phyloP scores from a whole-genome alignment of 2,797 vertebrate genomes.

The Xenops minutus region DNA sequence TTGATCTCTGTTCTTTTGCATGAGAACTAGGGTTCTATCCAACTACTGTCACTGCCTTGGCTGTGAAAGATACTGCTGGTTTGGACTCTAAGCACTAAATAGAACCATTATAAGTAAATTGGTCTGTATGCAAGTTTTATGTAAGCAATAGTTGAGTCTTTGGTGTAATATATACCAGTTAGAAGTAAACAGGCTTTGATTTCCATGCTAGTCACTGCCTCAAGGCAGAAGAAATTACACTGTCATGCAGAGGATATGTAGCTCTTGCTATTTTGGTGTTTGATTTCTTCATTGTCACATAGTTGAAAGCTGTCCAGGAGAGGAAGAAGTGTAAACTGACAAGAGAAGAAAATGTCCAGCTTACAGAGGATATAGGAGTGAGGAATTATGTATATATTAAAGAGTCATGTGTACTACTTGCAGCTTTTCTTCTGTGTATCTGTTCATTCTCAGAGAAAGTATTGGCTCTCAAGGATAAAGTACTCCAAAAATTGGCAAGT shows the following conservation, averaged over 20 bases:
- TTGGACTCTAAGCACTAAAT: slow-evolving; percentile 28
- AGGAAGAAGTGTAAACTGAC: slow-evolving; percentile 70
- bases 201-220: slow-evolving; percentile 90
- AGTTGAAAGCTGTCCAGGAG: slow-evolving; percentile 92
- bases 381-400: neutral
- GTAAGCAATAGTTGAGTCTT: slow-evolving; percentile 75
- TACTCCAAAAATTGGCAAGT: neutral
- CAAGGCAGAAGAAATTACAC: slow-evolving; percentile 93
- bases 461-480: neutral
- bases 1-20: neutral
- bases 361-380: neutral
- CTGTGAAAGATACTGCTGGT: slow-evolving; percentile 2
- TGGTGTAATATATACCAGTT: slow-evolving; percentile 83
- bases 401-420: neutral
- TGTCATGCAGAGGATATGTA: slow-evolving; percentile 92
- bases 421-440: neutral
- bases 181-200: slow-evolving; percentile 94
- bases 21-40: slow-evolving; percentile 21
- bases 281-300: slow-evolving; percentile 87
- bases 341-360: slow-evolving; percentile 56
- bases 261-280: slow-evolving; percentile 85
- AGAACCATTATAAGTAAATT: slow-evolving; percentile 53
- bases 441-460: neutral
- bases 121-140: slow-evolving; percentile 55
- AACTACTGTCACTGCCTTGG: neutral